Percentiles rank a stretch among this genome's conserved stretches.
Conservation (phyloP, 2,113 vertebrate species). For the Cisticola juncidis region DNA sequence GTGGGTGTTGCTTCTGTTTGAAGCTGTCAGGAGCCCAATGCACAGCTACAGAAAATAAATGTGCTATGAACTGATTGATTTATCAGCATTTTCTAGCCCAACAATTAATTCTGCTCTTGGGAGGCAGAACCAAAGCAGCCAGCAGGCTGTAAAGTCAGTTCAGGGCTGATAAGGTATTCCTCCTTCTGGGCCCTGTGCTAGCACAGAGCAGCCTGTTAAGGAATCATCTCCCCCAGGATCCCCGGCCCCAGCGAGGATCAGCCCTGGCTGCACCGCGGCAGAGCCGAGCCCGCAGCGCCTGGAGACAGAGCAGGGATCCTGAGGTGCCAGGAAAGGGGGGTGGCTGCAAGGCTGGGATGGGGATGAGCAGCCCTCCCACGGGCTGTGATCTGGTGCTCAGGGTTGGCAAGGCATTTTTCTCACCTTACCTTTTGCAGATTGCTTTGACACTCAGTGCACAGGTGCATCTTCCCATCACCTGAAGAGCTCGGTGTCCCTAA, state of each 20-base stretch:
- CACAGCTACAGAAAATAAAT: constrained; percentile 12
- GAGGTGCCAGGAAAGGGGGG: neutral
- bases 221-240: neutral
- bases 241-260: accelerated
- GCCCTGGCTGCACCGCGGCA: accelerated
- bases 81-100: neutral
- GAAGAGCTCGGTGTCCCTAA: neutral
- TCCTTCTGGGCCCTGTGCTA: neutral
- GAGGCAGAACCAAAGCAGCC: neutral
- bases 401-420: neutral
- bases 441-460: neutral
- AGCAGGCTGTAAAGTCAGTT: neutral
- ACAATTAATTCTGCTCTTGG: neutral
- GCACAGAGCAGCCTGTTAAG: neutral
- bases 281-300: accelerated
- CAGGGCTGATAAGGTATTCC: neutral
- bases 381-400: neutral
- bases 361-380: accelerated
- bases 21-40: neutral
- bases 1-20: neutral
- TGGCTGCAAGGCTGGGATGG: accelerated
- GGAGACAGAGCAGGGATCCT: neutral
- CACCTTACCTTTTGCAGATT: no score
- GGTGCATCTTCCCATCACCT: accelerated
- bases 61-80: neutral